Evolutionary conservation across 2,888 invertebrate species (phyloP), one percentile per base, ranked within the genome.

Genomic region (Choreutis nemorana): DNA sequence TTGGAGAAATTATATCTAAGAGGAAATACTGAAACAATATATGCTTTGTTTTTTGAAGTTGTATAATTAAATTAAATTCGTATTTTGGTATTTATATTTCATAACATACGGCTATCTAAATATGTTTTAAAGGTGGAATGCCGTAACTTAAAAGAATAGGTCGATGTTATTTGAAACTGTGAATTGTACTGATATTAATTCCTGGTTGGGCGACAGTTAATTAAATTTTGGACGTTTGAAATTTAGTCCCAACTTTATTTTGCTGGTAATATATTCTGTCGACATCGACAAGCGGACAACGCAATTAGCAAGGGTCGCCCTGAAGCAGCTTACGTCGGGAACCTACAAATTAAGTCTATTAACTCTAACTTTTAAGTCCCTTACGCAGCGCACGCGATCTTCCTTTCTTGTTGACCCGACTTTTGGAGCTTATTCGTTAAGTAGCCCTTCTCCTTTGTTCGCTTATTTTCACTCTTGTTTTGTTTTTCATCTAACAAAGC

Each of bases 331-430:
- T 71, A 73, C 49, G 49, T 40, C 44, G 52, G 58, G 55, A 57
- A 64, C 63, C 71, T 72, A 66, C 73, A 77, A 73, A 75, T 77
- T 77, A 78, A 78, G 75, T 72, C 75, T 68, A 77, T 75, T 73
- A 70, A 71, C 53, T 66, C 61, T 61, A 75, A 78, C 70, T 75
- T 78, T 77, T 75, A 75, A 75, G 77, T 73, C 78, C 71, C 52
- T 56, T 58, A 50, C 56, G 59, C 65, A 62, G n/a, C n/a, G n/a
- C 65, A 61, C 66, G 67, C 62, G 60, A 73, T 71, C 63, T 70
- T 67, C 70, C 68, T 64, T 73, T 73, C 77, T 78, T 77, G 71
- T 62, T 55, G 57, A 44, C 45, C 50, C 30, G 65, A 72, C 64
- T 75, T n/a, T 72, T 51, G 65, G 54, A 54, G 77, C 68, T 78